A percentile compares a stretch with the other conserved stretches of the same genome.
Conservation (phyloP, 2,113 vertebrate genomes). For the Thymallus thymallus region DNA sequence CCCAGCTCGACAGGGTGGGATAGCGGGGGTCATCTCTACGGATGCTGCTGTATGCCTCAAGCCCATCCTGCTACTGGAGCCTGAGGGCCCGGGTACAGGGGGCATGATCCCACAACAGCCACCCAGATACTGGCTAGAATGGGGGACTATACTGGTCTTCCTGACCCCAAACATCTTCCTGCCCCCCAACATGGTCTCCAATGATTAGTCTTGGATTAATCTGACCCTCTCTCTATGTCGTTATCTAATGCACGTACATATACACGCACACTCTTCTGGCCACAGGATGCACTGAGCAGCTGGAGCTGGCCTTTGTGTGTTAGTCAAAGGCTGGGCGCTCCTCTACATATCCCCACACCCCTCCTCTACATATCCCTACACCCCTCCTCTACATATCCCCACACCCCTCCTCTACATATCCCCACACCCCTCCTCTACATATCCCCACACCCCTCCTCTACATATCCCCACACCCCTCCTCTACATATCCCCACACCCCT, state of each 20-base stretch:
- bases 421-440: too few species aligned
- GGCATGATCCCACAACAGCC: conserved; percentile 53
- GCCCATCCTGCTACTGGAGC: conserved; percentile 67
- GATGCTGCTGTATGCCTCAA: conserved; percentile 47
- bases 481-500: too few species aligned
- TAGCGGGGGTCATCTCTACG: conserved; percentile 68
- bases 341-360: too few species aligned
- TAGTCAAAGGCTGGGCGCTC: too few species aligned
- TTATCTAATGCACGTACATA: background rate
- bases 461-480: too few species aligned
- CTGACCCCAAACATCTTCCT: conserved; percentile 42
- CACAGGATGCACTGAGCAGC: conserved; percentile 10
- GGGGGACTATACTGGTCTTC: conserved; percentile 46
- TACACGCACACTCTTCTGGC: conserved; percentile 2
- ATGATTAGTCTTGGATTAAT: conserved; percentile 1
- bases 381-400: too few species aligned
- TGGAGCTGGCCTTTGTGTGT: conserved; percentile 4
- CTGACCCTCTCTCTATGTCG: too few species aligned
- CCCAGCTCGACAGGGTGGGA: conserved; percentile 56
- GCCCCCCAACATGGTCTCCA: conserved; percentile 16
- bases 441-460: too few species aligned
- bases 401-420: too few species aligned
- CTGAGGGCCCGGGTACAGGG: conserved; percentile 61
- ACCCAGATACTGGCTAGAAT: conserved; percentile 52
- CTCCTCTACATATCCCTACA: too few species aligned